Base-by-base conservation (phyloP, 2,888 invertebrate species). In the Ptychoptera contaminata region DNA sequence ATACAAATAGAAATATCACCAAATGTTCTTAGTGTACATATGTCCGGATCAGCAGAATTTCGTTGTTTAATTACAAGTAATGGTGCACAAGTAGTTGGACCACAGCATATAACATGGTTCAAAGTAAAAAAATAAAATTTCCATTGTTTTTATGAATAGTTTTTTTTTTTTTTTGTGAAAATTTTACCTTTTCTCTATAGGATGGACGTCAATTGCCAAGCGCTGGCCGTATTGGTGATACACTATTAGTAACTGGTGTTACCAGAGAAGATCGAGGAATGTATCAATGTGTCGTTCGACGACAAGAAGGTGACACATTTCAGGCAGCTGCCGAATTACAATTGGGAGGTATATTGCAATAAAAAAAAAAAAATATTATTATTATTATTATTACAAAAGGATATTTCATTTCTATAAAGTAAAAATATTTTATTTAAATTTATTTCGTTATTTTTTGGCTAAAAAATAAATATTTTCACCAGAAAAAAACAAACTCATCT, bases 311-410 rank as follows among this genome's bases (percentile, higher is more conserved):
- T 12, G 81, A 81, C 56, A 79, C 79, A 2, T 80, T 80, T 23
- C 83, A 84, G 58, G 82, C 80, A 8, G 73, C 82, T 1, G 79
- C 81, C 1, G 82, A 84, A 62, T 67, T 85, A 41, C 76, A 79
- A 58, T 65, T 82, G 48, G 77, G 81, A 58, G 78, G 81, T 82
- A 59, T 69, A 69, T 3, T 23, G 7, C 7, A 23, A 23, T 5
- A n/a, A n/a, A n/a, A n/a, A n/a, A n/a, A n/a, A n/a, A n/a, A n/a
- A n/a, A n/a, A n/a, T n/a, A n/a, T n/a, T n/a, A n/a, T n/a, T n/a
- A n/a, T n/a, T n/a, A n/a, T n/a, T n/a, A n/a, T n/a, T n/a, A n/a
- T n/a, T n/a, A n/a, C n/a, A n/a, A n/a, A n/a, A n/a, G n/a, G n/a
- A n/a, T n/a, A n/a, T n/a, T n/a, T n/a, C n/a, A n/a, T n/a, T n/a